These are phyloP conservation scores for Cheilosia pagana DNA, from an alignment of 2,888 invertebrate species.

Conservation along the genomic window DNA sequence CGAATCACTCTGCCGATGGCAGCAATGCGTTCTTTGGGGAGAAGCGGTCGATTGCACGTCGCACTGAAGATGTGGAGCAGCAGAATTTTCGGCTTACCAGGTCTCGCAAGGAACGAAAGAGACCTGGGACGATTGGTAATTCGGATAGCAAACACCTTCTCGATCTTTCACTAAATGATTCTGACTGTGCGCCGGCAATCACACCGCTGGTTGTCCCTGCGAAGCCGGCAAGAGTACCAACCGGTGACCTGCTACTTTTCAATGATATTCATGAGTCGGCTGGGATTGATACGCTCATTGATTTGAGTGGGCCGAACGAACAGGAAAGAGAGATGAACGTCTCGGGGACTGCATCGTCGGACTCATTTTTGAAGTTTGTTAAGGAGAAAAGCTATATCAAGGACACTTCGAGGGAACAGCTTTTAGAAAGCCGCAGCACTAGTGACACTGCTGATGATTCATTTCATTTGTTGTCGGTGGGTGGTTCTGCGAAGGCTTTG, in stretches of 20 bases:
- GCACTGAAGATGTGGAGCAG: conserved; percentile 49
- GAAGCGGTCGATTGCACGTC: conserved; percentile 15
- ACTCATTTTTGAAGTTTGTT: conserved; percentile 45
- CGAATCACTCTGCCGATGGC: conserved; percentile 22
- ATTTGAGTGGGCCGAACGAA: conserved; percentile 6
- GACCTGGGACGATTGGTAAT: conserved; percentile 1
- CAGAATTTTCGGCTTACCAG: conserved; percentile 75
- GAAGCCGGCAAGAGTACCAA: background rate
- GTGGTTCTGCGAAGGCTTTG: background rate
- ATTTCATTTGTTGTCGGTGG: background rate
- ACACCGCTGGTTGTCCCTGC: conserved; percentile 26
- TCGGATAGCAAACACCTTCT: conserved; percentile 24
- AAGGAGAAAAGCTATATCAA: background rate
- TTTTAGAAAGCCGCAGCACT: conserved; percentile 15
- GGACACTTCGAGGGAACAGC: conserved; percentile 30
- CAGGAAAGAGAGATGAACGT: background rate
- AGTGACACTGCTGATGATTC: conserved; percentile 24
- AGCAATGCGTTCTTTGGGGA: background rate
- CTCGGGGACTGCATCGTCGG: conserved; percentile 15
- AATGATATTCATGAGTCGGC: background rate
- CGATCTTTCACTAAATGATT: conserved; percentile 41
- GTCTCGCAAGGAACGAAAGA: conserved; percentile 64
- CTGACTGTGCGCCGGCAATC: conserved; percentile 29
- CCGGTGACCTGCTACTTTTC: conserved; percentile 18
- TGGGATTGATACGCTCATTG: conserved; percentile 24